Evolutionary conservation across 2,888 invertebrate species (phyloP).

Genomic region (Oxycera nigricornis): DNA sequence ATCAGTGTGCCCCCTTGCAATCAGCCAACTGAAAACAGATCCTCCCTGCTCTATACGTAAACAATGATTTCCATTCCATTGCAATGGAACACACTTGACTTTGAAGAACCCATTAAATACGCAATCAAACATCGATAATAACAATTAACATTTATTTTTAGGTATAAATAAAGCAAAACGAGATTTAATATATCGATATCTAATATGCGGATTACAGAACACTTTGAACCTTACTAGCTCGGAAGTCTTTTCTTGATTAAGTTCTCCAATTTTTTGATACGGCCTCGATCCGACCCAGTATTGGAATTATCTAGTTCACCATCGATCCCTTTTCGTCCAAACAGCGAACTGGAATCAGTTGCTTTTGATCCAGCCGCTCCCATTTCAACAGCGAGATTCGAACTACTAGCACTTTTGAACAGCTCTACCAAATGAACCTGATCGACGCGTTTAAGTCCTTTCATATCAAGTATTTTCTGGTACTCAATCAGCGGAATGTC

Average conservation of each 20-base stretch:
- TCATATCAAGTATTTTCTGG: conserved; percentile 95
- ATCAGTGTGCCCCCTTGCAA: too few relatives aligned
- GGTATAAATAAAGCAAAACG: too few relatives aligned
- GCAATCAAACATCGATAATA: too few relatives aligned
- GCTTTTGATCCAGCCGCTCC: conserved; percentile 43
- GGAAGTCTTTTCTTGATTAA: conserved; percentile 65
- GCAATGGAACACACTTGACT: too few relatives aligned
- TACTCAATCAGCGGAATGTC: conserved; percentile 90
- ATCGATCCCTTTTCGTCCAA: not conserved
- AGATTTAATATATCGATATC: too few relatives aligned
- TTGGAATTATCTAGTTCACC: conserved; percentile 10
- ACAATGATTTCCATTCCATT: too few relatives aligned
- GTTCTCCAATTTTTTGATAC: conserved; percentile 66
- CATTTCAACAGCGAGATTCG: not conserved
- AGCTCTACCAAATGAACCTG: conserved; percentile 67
- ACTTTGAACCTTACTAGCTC: too few relatives aligned
- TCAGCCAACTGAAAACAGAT: too few relatives aligned
- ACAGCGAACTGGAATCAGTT: not conserved
- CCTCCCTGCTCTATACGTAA: too few relatives aligned
- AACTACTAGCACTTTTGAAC: conserved; percentile 62
- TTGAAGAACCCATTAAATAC: too few relatives aligned
- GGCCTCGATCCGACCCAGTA: conserved; percentile 59
- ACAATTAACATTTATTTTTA: too few relatives aligned
- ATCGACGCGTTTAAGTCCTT: conserved; percentile 72
- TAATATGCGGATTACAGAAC: too few relatives aligned